Conservation (phyloP, 2,113 vertebrate species). For the Pleuronectes platessa region DNA sequence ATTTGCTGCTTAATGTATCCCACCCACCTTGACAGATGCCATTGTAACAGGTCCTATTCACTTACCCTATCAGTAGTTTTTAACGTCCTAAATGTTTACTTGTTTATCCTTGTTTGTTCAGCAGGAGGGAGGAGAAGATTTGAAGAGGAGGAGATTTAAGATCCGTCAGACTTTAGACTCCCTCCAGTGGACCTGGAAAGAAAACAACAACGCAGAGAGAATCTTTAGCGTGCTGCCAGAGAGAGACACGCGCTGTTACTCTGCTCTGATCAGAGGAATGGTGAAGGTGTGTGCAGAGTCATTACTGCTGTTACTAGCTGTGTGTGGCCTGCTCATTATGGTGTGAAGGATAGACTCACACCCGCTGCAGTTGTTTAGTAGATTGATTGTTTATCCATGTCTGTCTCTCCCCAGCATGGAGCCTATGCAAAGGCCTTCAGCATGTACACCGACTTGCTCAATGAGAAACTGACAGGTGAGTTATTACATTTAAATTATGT, state of each 20-base stretch:
- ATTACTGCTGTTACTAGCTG: too few relatives aligned
- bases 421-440: constrained; percentile 85
- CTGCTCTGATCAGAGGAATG: constrained; percentile 93
- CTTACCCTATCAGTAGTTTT: too few relatives aligned
- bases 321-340: background rate
- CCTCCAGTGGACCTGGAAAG: constrained; percentile 79
- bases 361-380: background rate
- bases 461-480: constrained; percentile 89
- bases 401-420: constrained; percentile 80
- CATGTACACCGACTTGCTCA: constrained; percentile 87
- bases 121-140: constrained; percentile 68
- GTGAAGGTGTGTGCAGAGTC: constrained; percentile 85
- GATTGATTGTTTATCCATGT: background rate
- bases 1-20: too few relatives aligned
- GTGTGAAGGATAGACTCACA: background rate
- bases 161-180: constrained; percentile 30
- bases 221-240: constrained; percentile 93
- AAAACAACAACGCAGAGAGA: constrained; percentile 90
- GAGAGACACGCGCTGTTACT: constrained; percentile 86
- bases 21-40: too few relatives aligned
- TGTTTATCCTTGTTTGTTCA: background rate
- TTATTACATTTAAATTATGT: background rate
- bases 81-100: too few relatives aligned
- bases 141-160: constrained; percentile 26
- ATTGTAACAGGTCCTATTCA: too few relatives aligned